Evolutionary conservation across 2,797 vertebrate species (phyloP).

Genomic region (Sebastes steindachneri): DNA sequence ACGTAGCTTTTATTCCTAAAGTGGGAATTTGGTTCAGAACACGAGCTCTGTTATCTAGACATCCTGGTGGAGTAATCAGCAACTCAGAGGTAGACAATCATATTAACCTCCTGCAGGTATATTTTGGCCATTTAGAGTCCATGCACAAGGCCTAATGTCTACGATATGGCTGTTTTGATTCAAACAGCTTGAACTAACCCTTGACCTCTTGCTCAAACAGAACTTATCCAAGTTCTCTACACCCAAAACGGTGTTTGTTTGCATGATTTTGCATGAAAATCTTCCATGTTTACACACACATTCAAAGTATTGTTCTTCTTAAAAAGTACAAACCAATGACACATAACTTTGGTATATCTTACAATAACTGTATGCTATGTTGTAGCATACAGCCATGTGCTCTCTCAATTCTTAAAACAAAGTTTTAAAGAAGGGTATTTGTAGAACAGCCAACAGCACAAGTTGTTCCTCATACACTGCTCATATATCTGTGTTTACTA

Average conservation of each 20-base stretch:
- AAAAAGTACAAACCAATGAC: too few relatives aligned
- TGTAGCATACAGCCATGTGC: neutral
- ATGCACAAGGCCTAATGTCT: neutral
- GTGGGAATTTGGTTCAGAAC: neutral
- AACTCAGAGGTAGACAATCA: neutral
- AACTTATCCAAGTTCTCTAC: neutral
- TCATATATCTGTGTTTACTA: neutral
- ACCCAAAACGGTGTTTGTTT: neutral
- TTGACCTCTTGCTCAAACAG: neutral
- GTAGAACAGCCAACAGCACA: too few relatives aligned
- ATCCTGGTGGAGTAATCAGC: neutral
- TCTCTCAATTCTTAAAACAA: neutral
- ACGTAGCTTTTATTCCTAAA: neutral
- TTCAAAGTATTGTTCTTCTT: neutral
- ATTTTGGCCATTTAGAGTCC: neutral
- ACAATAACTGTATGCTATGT: neutral
- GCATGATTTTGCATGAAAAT: neutral
- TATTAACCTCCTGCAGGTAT: neutral
- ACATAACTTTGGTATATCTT: neutral
- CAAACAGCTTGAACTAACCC: neutral
- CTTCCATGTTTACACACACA: neutral
- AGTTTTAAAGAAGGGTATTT: neutral
- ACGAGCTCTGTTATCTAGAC: neutral
- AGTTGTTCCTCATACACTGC: neutral
- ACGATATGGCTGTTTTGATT: neutral